Evolutionary conservation across 2,113 vertebrate genomes (phyloP), one percentile per base, ranked within the genome.

Genomic region (Rhodinocichla rosea): DNA sequence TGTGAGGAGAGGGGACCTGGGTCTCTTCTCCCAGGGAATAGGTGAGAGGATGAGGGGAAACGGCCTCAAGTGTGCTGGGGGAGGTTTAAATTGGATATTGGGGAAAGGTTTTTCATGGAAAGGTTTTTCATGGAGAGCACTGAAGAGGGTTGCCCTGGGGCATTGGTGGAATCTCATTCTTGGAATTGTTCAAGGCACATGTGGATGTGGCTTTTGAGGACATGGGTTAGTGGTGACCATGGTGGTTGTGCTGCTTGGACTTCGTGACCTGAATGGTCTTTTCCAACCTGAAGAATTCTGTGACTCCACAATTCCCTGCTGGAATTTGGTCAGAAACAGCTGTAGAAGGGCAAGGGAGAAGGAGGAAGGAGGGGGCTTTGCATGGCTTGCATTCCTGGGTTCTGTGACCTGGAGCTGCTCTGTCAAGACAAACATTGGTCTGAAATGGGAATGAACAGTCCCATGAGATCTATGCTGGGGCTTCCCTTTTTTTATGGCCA

Each of bases 181-280:
- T 21, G 6, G 17, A 37, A 27, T 7, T 15, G 7, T 17, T 26
- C 32, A 8, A 35, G 26, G 49, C 12, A 33, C 1, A 0, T 7
- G 15, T 55, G 24, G 40, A 40, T n/a, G 49, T 70, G 40, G 40
- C 15, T 9, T 5, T 21, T 55, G 23, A 28, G 39, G 33, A 24
- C 39, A 4, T 5, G 63, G 56, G 7, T 13, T 28, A 1, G 33
- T 69, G 27, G 27, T 33, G 64, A 33, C 28, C 27, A 0, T 4
- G 45, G 17, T 40, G 24, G 12, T 28, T 30, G 2, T 59, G 11
- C 19, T 37, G 53, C 12, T 16, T 62, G 47, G 10, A 30, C 11
- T 53, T 28, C 6, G 19, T 8, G 33, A 39, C n/a, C 39, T 53
- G 16, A 44, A 28, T 9, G n/a, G n/a, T 39, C 33, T 39, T 69